Percentiles rank a stretch among this genome's conserved stretches.
phyloP scores from a whole-genome alignment of 2,888 invertebrate genomes.

The Lepidocyrtinus sp. region DNA sequence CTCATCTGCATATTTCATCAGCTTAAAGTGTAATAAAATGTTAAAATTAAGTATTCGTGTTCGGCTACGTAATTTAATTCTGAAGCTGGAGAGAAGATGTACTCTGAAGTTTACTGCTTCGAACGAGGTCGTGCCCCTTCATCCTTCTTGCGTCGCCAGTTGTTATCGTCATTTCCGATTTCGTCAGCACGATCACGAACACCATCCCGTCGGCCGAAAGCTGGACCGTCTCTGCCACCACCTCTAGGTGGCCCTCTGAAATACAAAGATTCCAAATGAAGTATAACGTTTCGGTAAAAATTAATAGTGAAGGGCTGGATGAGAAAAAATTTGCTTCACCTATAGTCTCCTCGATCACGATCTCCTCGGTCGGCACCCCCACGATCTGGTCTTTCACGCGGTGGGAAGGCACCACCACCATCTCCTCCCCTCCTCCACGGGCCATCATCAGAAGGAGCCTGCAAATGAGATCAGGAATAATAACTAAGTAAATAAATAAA shows the following conservation, averaged over 20 bases:
- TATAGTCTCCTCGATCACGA: slow-evolving; percentile 44
- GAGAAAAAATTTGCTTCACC: slow-evolving; percentile 3
- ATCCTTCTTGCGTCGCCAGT: slow-evolving; percentile 59
- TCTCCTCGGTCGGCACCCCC: slow-evolving; percentile 66
- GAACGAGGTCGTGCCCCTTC: slow-evolving; percentile 39
- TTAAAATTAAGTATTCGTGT: no score
- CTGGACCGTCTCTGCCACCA: slow-evolving; percentile 47
- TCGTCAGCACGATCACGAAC: slow-evolving; percentile 32
- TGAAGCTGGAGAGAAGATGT: no score
- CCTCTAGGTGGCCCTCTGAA: slow-evolving; percentile 6
- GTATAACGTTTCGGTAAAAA: not conserved
- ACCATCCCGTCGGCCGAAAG: slow-evolving; percentile 32
- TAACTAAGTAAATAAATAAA: no score
- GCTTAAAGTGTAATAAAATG: no score
- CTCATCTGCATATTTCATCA: no score
- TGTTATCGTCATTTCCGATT: slow-evolving; percentile 43
- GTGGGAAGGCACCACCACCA: slow-evolving; percentile 30
- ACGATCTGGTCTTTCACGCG: slow-evolving; percentile 47
- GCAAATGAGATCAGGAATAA: no score
- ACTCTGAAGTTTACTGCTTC: slow-evolving; percentile 34
- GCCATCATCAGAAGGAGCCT: slow-evolving; percentile 34
- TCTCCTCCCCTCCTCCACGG: slow-evolving; percentile 20
- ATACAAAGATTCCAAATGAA: not conserved
- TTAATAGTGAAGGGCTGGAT: not conserved
- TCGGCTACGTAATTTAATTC: no score